Evolutionary conservation across 2,797 vertebrate species (phyloP).

Genomic region (Chrosomus eos): DNA sequence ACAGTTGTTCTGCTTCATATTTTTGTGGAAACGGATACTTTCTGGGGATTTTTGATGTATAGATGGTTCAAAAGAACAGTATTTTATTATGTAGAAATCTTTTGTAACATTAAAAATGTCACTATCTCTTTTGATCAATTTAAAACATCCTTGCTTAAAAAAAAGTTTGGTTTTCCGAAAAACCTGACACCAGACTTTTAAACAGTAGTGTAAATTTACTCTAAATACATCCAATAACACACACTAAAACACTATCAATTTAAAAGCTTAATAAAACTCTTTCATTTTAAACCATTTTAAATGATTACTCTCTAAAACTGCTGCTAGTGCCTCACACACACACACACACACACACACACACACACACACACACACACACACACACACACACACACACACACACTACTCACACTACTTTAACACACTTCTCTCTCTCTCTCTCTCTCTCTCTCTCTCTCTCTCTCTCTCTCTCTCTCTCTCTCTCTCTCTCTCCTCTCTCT

Average conservation of each 20-base stretch:
- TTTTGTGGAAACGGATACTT: too few species aligned
- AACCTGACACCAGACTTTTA: neutral
- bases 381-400: too few species aligned
- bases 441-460: slow-evolving; percentile 21
- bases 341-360: too few species aligned
- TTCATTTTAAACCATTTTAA: neutral
- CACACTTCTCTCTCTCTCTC: slow-evolving; percentile 41
- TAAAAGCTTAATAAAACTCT: neutral
- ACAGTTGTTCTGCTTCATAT: too few species aligned
- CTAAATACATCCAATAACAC: neutral
- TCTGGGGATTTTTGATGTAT: too few species aligned
- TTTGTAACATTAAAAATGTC: neutral
- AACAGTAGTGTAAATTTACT: neutral
- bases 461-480: slow-evolving; percentile 45
- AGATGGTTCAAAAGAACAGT: neutral
- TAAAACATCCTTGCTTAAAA: neutral
- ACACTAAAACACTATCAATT: neutral
- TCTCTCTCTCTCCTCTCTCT: slow-evolving; percentile 22
- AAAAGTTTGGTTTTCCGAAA: neutral
- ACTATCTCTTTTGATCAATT: neutral
- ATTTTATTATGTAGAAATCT: neutral
- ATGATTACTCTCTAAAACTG: neutral
- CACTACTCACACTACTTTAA: too few species aligned
- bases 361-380: too few species aligned
- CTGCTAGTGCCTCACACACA: too few species aligned